Conservation (phyloP, 1,140 invertebrate genomes). For the Brachionus plicatilis region DNA sequence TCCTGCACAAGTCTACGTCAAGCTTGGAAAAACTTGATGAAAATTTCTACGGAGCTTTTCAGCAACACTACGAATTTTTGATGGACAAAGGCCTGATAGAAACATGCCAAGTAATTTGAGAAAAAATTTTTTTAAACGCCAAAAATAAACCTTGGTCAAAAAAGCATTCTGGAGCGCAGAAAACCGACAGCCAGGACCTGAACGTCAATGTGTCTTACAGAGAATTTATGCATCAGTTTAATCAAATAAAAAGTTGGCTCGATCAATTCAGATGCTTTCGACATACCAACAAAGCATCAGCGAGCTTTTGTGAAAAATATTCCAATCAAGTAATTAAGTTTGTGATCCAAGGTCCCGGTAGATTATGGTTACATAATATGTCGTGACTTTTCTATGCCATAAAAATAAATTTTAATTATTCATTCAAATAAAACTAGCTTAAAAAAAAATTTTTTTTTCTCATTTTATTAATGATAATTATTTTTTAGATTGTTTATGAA, state of each 20-base stretch:
- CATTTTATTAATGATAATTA: conserved; percentile 42
- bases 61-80: conserved; percentile 79
- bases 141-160: background rate
- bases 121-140: background rate
- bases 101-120: conserved; percentile 66
- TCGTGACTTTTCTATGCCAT: background rate
- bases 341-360: background rate
- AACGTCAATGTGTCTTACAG: conserved; percentile 65
- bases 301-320: conserved; percentile 50
- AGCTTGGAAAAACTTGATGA: conserved; percentile 54
- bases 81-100: conserved; percentile 87
- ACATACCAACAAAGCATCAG: conserved; percentile 44
- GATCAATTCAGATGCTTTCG: conserved; percentile 63
- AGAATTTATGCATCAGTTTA: conserved; percentile 72
- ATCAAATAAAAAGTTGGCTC: conserved; percentile 72
- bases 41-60: conserved; percentile 79
- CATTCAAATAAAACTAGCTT: conserved; percentile 38
- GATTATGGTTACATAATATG: conserved; percentile 43
- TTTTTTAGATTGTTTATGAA: conserved; percentile 62
- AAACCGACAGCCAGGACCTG: conserved; percentile 53
- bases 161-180: conserved; percentile 57
- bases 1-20: background rate
- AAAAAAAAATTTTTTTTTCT: conserved; percentile 36
- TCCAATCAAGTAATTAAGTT: conserved; percentile 48
- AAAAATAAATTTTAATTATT: background rate